phyloP scores from a whole-genome alignment of 2,888 invertebrate species.

The Dinocampus coccinellae region DNA sequence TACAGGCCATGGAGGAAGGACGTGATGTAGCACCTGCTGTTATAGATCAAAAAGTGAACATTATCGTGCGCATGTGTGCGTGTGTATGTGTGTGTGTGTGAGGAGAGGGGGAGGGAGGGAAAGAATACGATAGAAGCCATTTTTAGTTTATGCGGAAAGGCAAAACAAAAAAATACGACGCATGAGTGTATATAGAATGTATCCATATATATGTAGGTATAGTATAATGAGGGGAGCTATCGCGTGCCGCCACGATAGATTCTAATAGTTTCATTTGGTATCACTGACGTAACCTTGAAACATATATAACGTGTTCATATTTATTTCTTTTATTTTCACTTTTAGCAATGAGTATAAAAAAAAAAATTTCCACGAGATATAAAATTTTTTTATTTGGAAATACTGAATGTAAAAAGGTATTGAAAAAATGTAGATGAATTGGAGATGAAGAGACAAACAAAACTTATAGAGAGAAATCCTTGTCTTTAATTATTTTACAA shows the following conservation, averaged over 20 bases:
- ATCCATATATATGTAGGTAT: neutral
- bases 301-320: neutral
- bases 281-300: slow-evolving; percentile 24
- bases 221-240: slow-evolving; percentile 11
- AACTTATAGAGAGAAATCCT: too few species aligned
- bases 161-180: slow-evolving; percentile 9
- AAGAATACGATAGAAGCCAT: neutral
- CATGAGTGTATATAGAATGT: slow-evolving; percentile 2
- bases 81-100: too few species aligned
- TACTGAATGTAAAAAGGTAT: too few species aligned
- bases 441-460: too few species aligned
- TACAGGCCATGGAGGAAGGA: slow-evolving; percentile 6
- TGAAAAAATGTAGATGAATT: too few species aligned
- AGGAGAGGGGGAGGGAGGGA: neutral
- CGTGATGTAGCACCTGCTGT: slow-evolving; percentile 30
- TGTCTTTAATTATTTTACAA: too few species aligned
- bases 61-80: too few species aligned
- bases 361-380: neutral
- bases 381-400: neutral
- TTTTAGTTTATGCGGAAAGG: neutral
- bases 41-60: neutral
- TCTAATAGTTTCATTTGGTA: neutral
- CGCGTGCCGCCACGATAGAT: slow-evolving; percentile 23
- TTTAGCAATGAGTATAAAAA: too few species aligned
- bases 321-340: slow-evolving; percentile 3